Evolutionary conservation across 1,140 invertebrate species (phyloP), one percentile per base, ranked within the genome.

Genomic region (Bombus superbus): DNA sequence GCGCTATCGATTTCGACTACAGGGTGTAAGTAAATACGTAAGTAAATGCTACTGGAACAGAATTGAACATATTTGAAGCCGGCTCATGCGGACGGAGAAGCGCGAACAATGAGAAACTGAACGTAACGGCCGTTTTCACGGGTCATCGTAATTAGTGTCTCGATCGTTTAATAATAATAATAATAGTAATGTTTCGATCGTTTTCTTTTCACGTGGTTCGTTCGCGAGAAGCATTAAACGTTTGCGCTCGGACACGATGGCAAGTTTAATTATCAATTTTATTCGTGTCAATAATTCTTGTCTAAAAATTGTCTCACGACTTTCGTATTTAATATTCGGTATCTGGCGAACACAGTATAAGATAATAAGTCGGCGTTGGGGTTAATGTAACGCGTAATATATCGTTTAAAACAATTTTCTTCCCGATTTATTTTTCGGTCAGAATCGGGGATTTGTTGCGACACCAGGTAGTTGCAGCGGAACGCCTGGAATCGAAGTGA

Each of bases 401-500:
- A 76, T 76, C 18, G 47, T 57, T n/a, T 76, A 15, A 35, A 13
- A 35, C 32, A 38, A 57, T 78, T 64, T 68, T 42, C 62, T 68
- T 47, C 25, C 22, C 11, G n/a, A 75, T 75, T 82, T 75, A 64
- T 64, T n/a, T 74, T 73, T 59, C 9, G 13, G 53, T 9, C 0
- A n/a, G 62, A 76, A 76, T 76, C 32, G 35, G 32, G 22, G 35
- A 53, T 76, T 68, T 40, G 72, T 83, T 53, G 42, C 25, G 32
- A 38, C 32, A 66, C 25, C 35, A n/a, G 64, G 5, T 40, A 57
- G 59, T 35, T 68, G 18, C 32, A 64, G 42, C 57, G 81, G 57
- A 38, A 64, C 71, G 57, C 32, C 32, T 83, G 81, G 44, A 68
- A 68, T 76, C 81, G 81, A 77, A 83, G 35, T 35, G 35, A 73